Base-by-base conservation (phyloP, 2,113 vertebrate genomes). In the Neoarius graeffei region DNA sequence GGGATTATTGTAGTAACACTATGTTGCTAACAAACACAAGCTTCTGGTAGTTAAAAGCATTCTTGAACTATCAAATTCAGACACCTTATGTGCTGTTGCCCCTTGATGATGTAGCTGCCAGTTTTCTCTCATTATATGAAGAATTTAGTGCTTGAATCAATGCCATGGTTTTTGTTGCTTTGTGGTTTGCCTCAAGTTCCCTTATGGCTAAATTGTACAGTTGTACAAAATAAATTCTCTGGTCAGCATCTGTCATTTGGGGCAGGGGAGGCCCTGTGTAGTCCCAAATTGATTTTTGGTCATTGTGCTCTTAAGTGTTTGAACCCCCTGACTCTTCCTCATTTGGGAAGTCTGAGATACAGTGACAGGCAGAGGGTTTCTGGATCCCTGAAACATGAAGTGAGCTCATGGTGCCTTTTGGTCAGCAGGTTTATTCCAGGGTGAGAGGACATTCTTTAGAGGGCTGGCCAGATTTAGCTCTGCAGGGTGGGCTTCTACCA, bases 401-500 rank as follows among this genome's bases (percentile, higher is more conserved):
- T 86, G 86, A 86, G 76, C 86, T 86, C 56, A 92, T 89, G 88
- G 83, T 27, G 74, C 89, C 81, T 89, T 90, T 92, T 87, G 89
- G 90, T 90, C 91, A 92, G 88, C 82, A 91, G 85, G 79, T 92
- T 92, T 93, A 89, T 94, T 94, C 84, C 82, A 79, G 87, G 81
- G 73, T 27, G 69, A 85, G 87, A 77, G 89, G 87, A 90, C 84
- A 90, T 91, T 90, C 86, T 92, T 93, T 87, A 50, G 87, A 66
- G 77, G 87, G 81, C 74, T 88, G 4, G 80, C 87, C 89, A 73
- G 90, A 88, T 91, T 92, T 93, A 94, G 91, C 90, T 69, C 80
- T 84, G 9, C 59, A 73, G 88, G 89, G 85, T 88, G 90, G 82
- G 88, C 80, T 81, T 87, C 83, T 64, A 69, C 60, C 10, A n/a